Evolutionary conservation across 2,113 vertebrate genomes (phyloP).

Genomic region (Nerophis lumbriciformis): DNA sequence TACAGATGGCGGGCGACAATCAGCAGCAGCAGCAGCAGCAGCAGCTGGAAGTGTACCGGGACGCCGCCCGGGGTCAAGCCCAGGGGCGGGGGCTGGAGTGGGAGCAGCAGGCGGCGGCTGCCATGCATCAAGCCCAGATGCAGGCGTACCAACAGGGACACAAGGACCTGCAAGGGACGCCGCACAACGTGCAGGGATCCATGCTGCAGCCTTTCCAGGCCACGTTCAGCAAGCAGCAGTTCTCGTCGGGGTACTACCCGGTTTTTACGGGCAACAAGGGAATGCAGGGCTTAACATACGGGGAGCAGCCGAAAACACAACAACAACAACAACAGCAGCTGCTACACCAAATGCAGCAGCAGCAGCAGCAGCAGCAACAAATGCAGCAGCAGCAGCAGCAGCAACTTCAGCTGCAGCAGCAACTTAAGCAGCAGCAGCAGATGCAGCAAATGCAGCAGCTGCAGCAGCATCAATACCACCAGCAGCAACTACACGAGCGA

Average conservation of each 20-base stretch:
- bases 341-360: slow-evolving; percentile 51
- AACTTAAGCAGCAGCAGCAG: slow-evolving; percentile 61
- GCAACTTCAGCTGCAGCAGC: slow-evolving; percentile 60
- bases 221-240: slow-evolving; percentile 83
- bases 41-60: slow-evolving; percentile 76
- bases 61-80: slow-evolving; percentile 65
- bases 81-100: slow-evolving; percentile 62
- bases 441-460: slow-evolving; percentile 62
- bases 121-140: slow-evolving; percentile 66
- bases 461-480: slow-evolving; percentile 35
- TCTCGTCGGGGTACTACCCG: slow-evolving; percentile 74
- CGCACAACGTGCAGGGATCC: slow-evolving; percentile 60
- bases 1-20: slow-evolving; percentile 75
- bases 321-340: slow-evolving; percentile 69
- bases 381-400: slow-evolving; percentile 42
- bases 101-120: slow-evolving; percentile 71
- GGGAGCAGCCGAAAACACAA: slow-evolving; percentile 65
- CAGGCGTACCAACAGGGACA: slow-evolving; percentile 75
- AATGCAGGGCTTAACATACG: slow-evolving; percentile 51
- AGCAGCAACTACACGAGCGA: slow-evolving; percentile 38
- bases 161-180: slow-evolving; percentile 59
- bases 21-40: slow-evolving; percentile 56
- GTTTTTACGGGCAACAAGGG: slow-evolving; percentile 77
- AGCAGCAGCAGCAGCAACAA: slow-evolving; percentile 29
- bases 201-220: slow-evolving; percentile 89